Conservation (phyloP, 2,113 vertebrate genomes). For the Alosa alosa region DNA sequence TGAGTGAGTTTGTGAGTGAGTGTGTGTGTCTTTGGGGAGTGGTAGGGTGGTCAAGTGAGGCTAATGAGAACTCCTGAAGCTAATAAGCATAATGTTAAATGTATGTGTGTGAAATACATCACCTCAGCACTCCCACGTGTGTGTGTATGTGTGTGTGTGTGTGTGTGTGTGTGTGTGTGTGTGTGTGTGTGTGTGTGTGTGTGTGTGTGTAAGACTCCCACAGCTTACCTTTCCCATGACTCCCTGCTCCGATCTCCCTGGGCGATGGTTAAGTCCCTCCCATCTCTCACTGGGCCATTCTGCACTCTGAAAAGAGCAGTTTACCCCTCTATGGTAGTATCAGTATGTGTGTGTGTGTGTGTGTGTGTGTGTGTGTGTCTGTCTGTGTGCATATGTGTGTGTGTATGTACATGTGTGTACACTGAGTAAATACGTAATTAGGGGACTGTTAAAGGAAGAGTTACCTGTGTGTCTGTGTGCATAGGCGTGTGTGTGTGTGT, state of each 20-base stretch:
- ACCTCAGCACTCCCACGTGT: constrained; percentile 8
- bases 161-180: constrained; percentile 17
- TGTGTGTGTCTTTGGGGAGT: constrained; percentile 17
- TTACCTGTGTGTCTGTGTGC: background rate
- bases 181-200: constrained; percentile 22
- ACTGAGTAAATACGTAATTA: too few species aligned
- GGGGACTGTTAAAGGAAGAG: too few species aligned
- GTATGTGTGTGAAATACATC: background rate
- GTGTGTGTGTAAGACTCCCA: constrained; percentile 42
- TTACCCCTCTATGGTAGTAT: constrained; percentile 44
- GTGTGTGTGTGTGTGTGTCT: background rate
- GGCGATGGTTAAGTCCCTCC: constrained; percentile 39
- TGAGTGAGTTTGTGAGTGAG: background rate
- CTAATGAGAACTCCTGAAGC: background rate
- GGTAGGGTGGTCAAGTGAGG: constrained; percentile 2
- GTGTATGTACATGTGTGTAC: background rate
- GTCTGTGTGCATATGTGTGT: constrained; percentile 8
- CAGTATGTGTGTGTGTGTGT: constrained; percentile 22
- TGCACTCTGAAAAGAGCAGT: constrained; percentile 40
- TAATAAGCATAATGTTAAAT: background rate
- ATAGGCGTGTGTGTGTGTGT: constrained; percentile 18
- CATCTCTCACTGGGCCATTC: constrained; percentile 34
- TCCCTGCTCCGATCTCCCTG: constrained; percentile 43
- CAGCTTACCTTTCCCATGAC: constrained; percentile 54
- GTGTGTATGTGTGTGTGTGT: constrained; percentile 32